Evolutionary conservation across 2,888 invertebrate genomes (phyloP).

Genomic region (Tenodera sinensis): DNA sequence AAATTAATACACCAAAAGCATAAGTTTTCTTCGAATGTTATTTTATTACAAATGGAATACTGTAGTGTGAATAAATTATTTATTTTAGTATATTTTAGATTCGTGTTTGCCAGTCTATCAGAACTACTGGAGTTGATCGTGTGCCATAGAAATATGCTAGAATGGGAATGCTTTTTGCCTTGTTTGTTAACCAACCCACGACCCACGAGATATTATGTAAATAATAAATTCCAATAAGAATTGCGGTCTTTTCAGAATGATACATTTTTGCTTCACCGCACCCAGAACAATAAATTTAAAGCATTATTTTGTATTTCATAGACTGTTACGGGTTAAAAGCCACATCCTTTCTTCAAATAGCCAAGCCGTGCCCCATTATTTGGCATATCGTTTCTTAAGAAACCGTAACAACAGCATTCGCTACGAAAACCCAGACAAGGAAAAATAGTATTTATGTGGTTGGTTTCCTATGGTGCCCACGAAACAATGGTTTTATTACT

Average conservation of each 20-base stretch:
- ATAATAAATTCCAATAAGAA: no score
- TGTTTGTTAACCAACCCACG: neutral
- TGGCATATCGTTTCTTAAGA: no score
- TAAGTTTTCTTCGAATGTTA: neutral
- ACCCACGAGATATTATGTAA: neutral
- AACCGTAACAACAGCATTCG: no score
- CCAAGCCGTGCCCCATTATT: no score
- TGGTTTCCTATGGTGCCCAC: neutral
- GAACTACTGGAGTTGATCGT: neutral
- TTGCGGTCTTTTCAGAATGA: no score
- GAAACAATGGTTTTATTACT: neutral
- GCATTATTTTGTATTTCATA: no score
- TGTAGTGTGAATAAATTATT: neutral
- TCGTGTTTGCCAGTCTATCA: neutral
- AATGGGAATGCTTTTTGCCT: neutral
- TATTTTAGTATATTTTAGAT: neutral
- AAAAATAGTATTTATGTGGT: neutral
- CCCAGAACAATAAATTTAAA: no score
- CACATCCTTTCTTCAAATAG: no score
- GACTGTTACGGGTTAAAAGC: no score
- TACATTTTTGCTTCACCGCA: no score
- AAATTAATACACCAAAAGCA: neutral
- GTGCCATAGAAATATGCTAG: neutral
- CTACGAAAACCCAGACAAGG: no score
- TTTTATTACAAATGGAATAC: neutral